These are phyloP conservation scores for Origma solitaria DNA, from an alignment of 2,113 vertebrate species.

Conservation along the genomic window DNA sequence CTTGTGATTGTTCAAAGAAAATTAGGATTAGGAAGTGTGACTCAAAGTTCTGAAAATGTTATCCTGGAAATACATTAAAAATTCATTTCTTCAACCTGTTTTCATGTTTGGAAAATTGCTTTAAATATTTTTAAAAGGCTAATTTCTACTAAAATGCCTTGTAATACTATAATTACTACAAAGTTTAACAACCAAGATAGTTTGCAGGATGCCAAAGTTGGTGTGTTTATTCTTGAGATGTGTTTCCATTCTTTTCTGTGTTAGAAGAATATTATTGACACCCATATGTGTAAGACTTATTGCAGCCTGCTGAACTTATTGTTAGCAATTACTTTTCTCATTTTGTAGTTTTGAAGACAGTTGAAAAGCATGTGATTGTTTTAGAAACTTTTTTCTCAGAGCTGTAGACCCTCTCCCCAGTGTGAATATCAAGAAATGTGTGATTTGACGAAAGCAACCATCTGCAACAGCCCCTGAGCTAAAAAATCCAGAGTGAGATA, in stretches of 20 bases:
- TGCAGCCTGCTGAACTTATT: neutral
- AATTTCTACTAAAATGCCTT: neutral
- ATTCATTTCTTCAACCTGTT: neutral
- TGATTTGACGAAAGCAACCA: neutral
- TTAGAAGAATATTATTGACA: neutral
- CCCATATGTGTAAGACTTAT: neutral
- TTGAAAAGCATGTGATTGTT: neutral
- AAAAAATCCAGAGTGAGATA: conserved; percentile 10
- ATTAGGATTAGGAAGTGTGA: neutral
- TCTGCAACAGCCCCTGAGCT: neutral
- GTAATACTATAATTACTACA: neutral
- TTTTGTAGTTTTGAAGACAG: neutral
- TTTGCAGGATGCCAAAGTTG: neutral
- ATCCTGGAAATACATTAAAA: neutral
- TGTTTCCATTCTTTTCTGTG: neutral
- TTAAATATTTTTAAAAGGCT: neutral
- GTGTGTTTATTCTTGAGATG: neutral
- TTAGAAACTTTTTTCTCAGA: neutral
- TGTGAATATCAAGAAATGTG: neutral
- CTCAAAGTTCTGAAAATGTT: neutral
- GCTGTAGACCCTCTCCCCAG: neutral
- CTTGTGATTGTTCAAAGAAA: neutral
- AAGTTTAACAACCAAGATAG: neutral
- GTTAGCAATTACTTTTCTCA: neutral
- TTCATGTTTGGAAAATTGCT: neutral